Base-by-base conservation (phyloP, 2,113 vertebrate genomes). In the Passer domesticus region DNA sequence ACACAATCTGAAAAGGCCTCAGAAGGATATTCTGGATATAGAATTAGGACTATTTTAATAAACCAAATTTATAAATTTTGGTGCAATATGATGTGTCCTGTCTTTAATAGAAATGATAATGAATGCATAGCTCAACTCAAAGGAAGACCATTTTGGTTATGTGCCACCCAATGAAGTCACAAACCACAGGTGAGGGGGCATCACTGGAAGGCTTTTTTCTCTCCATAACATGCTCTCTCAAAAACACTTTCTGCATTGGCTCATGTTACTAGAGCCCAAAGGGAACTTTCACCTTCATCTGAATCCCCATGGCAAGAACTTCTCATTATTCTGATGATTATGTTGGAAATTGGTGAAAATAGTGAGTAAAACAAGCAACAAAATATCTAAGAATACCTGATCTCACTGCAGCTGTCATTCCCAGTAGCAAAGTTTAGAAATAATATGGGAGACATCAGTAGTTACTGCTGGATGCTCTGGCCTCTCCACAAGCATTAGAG, bases 131-230 rank as follows among this genome's bases (percentile, higher is more conserved):
- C 5, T 87, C 21, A 25, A 10, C 1, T 1, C 43, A 75, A 74
- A 83, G 20, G 66, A 76, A 73, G 25, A 25, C 6, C 1, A 1
- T 39, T 44, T 62, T 3, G 1, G 30, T 46, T 1, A 0, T 64
- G 9, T 33, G 43, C 8, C 21, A 70, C 27, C 5, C 35, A 64
- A 22, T 0, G 5, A 11, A 86, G 23, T 24, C 55, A n/a, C 30
- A 77, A 93, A 35, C 13, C 13, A 28, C 4, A 66, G 37, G 3
- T 30, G 16, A 84, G 9, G 6, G 5, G 10, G 6, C 30, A 88
- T 33, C 44, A 66, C 31, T 37, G 19, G 13, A 88, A 72, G 3
- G 14, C 3, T 83, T 52, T 70, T 70, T 46, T 4, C 10, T 84
- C 13, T 17, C 11, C 1, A 1, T 27, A 41, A 41, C 7, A 7